Base-by-base conservation (phyloP, 2,113 vertebrate species). In the Ellobius talpinus region DNA sequence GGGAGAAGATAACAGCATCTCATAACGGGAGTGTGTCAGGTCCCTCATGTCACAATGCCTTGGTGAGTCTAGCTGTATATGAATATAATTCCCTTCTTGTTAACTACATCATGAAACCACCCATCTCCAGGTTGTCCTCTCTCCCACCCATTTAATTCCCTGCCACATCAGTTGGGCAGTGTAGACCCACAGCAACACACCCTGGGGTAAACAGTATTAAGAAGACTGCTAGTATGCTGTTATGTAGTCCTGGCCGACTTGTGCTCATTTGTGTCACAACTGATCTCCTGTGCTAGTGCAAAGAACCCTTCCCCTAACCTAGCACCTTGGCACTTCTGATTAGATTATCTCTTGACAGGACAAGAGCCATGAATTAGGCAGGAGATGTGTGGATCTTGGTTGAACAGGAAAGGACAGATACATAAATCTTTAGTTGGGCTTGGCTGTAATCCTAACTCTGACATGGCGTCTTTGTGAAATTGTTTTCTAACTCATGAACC, bases 211-310 rank as follows among this genome's bases (percentile, higher is more conserved):
- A 5, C 29, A 17, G 26, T 17, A 14, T 17, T 12, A 31, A 36
- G 5, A 63, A 61, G 79, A 72, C 29, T 3, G 17, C 68, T 45
- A 39, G 39, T 31, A 21, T 10, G 3, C 5, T 31, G 21, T 17
- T 39, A 61, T n/a, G 1, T 5, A 17, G n/a, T 31, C 31, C n/a
- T 63, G 47, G 52, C 31, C 5, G 3, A 79, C 12, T 65, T 42
- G 23, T 16, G 14, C 45, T 36, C 24, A n/a, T 94, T 16, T 5
- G 12, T 29, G 36, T 10, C 31, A 36, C 1, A 36, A 4, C 24
- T 7, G 55, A 72, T 21, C 3, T 79, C 7, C 33, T 23, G 72
- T 4, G 42, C 5, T 36, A 58, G 39, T 0, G 2, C 1, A 1
- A 6, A 45, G 16, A 10, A 14, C 14, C 17, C 23, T 91, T 55